phyloP scores from a whole-genome alignment of 2,113 vertebrate genomes.

The Hepsetus odoe region DNA sequence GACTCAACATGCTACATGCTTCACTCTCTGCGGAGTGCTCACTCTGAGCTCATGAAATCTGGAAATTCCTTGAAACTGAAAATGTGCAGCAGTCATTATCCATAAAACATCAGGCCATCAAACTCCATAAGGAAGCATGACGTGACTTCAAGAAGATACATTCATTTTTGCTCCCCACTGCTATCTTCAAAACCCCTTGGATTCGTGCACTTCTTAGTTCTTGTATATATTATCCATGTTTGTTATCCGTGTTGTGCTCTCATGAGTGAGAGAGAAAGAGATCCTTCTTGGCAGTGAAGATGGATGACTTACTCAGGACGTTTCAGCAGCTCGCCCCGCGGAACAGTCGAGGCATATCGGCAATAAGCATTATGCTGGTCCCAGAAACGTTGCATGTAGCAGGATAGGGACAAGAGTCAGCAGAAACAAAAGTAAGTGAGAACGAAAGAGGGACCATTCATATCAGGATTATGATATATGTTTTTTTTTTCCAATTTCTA shows the following conservation, averaged over 20 bases:
- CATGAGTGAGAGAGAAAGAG: neutral
- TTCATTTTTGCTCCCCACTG: neutral
- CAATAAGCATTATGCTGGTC: constrained; percentile 56
- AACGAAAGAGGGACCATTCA: neutral
- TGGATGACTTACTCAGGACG: constrained; percentile 59
- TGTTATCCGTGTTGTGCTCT: neutral
- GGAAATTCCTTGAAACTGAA: neutral
- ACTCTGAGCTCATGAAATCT: constrained; percentile 35
- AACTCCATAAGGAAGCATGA: neutral
- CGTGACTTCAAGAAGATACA: neutral
- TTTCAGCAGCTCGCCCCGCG: constrained; percentile 59
- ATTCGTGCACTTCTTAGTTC: neutral
- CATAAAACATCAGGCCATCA: neutral
- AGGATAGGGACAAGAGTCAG: neutral
- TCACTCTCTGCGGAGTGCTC: constrained; percentile 53
- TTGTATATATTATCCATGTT: neutral
- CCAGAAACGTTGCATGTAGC: constrained; percentile 29
- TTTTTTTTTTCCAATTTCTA: neutral
- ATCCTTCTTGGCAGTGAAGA: constrained; percentile 29
- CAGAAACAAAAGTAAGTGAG: constrained; percentile 45
- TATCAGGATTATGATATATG: neutral
- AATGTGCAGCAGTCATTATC: neutral
- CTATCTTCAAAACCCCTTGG: neutral
- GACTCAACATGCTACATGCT: constrained; percentile 63
- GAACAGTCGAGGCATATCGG: constrained; percentile 65